Percentiles rank a stretch among this genome's conserved stretches.
These are phyloP conservation scores for Uropsilus gracilis DNA, from an alignment of 2,113 vertebrate species.

Conservation along the genomic window DNA sequence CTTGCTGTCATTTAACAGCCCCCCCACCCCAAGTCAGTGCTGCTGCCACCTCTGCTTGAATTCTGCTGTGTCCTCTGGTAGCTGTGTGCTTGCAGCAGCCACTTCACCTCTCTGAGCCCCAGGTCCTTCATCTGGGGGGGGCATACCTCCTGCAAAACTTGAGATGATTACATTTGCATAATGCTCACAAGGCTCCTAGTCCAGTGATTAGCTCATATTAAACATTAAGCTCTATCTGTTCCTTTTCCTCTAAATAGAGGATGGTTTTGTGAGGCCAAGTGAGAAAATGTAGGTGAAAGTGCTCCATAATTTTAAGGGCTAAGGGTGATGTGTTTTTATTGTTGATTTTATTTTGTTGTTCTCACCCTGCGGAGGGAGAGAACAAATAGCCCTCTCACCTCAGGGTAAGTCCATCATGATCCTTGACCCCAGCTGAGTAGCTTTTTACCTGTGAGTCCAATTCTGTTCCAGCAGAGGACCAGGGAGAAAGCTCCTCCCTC, in stretches of 20 bases:
- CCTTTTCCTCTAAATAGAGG: background rate
- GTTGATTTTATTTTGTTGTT: constrained; percentile 1
- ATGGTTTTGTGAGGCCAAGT: background rate
- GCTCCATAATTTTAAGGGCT: background rate
- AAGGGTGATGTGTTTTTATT: background rate
- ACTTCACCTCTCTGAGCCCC: background rate
- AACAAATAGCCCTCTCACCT: background rate
- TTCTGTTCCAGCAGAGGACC: background rate
- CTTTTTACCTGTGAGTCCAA: background rate
- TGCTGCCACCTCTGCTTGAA: background rate
- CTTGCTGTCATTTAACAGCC: background rate
- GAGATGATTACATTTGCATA: background rate
- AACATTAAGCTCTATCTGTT: background rate
- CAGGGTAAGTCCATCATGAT: background rate
- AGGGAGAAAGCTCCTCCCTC: background rate
- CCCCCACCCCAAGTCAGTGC: background rate
- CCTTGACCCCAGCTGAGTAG: rapidly evolving
- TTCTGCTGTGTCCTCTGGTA: background rate
- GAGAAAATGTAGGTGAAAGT: background rate
- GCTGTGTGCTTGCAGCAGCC: background rate
- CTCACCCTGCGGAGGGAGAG: background rate
- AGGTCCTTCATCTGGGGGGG: background rate
- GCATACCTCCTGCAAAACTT: background rate
- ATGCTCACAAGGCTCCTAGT: background rate
- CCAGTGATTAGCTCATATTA: background rate